Percentiles rank a stretch among this genome's conserved stretches.
These are phyloP conservation scores for Acropora yongei DNA, from an alignment of 64 coral and sea anemone species.

Conservation along the genomic window DNA sequence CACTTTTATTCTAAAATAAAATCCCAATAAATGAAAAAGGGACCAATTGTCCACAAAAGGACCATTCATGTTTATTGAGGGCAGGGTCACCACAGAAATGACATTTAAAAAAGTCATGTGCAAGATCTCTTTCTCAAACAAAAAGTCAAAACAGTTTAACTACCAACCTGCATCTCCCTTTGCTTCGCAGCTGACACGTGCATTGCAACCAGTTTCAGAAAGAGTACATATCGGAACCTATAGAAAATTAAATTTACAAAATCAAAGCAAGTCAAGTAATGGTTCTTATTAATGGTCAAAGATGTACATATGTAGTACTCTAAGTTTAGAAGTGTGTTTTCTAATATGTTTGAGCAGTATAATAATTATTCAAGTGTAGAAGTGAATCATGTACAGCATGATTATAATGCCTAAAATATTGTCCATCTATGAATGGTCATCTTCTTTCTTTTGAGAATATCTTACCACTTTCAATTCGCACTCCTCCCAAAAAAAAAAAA, in stretches of 20 bases:
- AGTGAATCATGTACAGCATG: too few relatives aligned
- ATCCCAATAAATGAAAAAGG: too few relatives aligned
- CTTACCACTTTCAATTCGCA: too few relatives aligned
- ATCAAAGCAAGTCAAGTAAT: too few relatives aligned
- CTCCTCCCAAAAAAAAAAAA: neutral
- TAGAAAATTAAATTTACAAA: neutral
- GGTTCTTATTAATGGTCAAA: too few relatives aligned
- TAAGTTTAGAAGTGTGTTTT: too few relatives aligned
- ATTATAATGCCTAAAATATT: too few relatives aligned
- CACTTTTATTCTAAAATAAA: slow-evolving; percentile 22
- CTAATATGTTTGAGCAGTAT: neutral
- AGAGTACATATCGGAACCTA: slow-evolving; percentile 93
- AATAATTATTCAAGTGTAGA: neutral
- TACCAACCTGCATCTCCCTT: slow-evolving; percentile 77
- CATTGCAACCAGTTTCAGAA: slow-evolving; percentile 92
- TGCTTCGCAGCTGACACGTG: slow-evolving; percentile 85
- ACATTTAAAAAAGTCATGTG: too few relatives aligned
- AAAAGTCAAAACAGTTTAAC: neutral
- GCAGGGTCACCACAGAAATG: slow-evolving; percentile 30
- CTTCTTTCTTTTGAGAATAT: too few relatives aligned
- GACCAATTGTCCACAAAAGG: neutral
- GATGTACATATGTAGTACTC: too few relatives aligned
- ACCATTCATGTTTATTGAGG: slow-evolving; percentile 39
- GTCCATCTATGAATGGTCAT: too few relatives aligned
- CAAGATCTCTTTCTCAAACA: too few relatives aligned